These are phyloP conservation scores for Caracal caracal DNA, from an alignment of 2,113 vertebrate genomes.

Conservation along the genomic window DNA sequence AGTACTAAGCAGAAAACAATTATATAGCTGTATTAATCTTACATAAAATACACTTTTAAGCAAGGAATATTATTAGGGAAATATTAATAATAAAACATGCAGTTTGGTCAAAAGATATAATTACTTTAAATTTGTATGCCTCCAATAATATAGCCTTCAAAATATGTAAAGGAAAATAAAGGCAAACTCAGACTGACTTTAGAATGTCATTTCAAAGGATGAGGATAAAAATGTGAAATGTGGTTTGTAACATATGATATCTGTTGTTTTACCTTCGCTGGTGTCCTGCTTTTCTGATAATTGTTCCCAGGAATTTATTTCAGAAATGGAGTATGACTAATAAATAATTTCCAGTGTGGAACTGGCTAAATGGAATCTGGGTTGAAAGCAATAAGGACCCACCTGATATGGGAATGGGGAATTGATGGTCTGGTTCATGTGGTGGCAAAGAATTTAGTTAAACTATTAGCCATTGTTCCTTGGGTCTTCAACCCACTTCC, in stretches of 20 bases:
- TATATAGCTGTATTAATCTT: conserved; percentile 12
- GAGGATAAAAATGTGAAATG: conserved; percentile 49
- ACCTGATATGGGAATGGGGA: neutral
- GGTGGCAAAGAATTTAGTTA: conserved; percentile 19
- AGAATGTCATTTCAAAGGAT: conserved; percentile 32
- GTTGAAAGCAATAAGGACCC: conserved; percentile 38
- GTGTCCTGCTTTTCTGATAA: conserved; percentile 26
- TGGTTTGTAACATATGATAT: conserved; percentile 44
- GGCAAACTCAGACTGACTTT: neutral
- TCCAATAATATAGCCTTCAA: conserved; percentile 14
- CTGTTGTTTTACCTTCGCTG: neutral
- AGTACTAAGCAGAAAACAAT: conserved; percentile 9
- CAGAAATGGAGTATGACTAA: conserved; percentile 51
- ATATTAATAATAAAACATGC: conserved; percentile 5
- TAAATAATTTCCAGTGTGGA: conserved; percentile 51
- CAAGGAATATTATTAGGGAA: neutral
- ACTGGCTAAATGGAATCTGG: conserved; percentile 11
- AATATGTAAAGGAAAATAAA: neutral
- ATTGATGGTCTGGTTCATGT: neutral
- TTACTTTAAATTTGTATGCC: conserved; percentile 30
- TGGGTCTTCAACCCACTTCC: neutral
- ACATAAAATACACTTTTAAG: conserved; percentile 16
- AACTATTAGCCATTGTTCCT: conserved; percentile 27
- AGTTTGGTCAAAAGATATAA: conserved; percentile 24
- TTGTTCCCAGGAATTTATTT: conserved; percentile 35